Base-by-base conservation (phyloP, 2,113 vertebrate genomes). In the Vulpes ferrilata region DNA sequence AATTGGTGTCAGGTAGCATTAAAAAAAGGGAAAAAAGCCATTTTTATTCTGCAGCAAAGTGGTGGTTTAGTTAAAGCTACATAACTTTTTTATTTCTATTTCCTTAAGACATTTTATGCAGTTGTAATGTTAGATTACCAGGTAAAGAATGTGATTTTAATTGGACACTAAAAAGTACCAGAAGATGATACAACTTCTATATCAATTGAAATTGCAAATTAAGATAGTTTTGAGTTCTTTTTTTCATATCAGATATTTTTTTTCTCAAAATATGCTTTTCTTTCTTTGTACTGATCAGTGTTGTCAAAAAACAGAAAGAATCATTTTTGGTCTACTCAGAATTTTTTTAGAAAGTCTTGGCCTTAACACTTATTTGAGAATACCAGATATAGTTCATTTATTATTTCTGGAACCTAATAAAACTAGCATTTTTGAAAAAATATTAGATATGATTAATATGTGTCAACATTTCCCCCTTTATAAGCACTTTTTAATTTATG, bases 341-440 rank as follows among this genome's bases (percentile, higher is more conserved):
- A 73, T 90, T 65, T 60, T 57, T 65, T 35, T 76, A 43, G 76
- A 35, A 73, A 85, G 6, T 55, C 11, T 81, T 84, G 43, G 1
- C 64, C 13, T 67, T 96, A 38, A 71, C 9, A 85, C 4, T 95
- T 91, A 71, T 4, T 92, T 89, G 79, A 51, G 35, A 92, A 94
- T 90, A 87, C 1, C 4, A 67, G 74, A 65, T 87, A 86, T 7
- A 53, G n/a, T 51, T 38, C 76, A 20, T 76, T 87, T 80, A 30
- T 80, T 97, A 85, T 90, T 96, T 91, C 51, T 51, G 76, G 51
- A 89, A 57, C n/a, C 51, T 91, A 32, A 95, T 79, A 8, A 80
- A 48, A 79, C 82, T 81, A 32, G 7, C 9, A 48, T 78, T 90
- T 96, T 93, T 60, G 25, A 73, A 62, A 83, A 87, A 93, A 79